A percentile compares a stretch with the other conserved stretches of the same genome.
These are phyloP conservation scores for Mastacembelus armatus DNA, from an alignment of 2,797 vertebrate species.

Conservation along the genomic window DNA sequence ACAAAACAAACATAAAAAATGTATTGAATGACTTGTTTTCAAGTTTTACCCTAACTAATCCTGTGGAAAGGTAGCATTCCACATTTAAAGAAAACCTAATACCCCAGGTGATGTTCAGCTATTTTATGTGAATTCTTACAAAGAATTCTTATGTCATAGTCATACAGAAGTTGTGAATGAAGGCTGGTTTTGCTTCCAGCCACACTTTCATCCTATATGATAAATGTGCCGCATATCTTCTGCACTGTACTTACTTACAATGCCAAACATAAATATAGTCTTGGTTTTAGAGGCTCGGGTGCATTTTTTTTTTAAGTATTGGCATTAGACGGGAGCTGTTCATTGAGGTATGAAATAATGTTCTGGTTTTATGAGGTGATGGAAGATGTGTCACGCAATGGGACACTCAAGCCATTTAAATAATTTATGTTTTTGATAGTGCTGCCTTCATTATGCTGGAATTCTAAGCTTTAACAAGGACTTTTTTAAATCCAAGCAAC, in stretches of 20 bases:
- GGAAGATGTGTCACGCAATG: slow-evolving; percentile 60
- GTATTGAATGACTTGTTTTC: too few species aligned
- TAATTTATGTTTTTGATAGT: slow-evolving; percentile 39
- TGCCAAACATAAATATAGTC: slow-evolving; percentile 39
- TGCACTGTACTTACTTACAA: slow-evolving; percentile 7
- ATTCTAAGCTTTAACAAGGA: not conserved
- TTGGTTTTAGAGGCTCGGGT: slow-evolving; percentile 27
- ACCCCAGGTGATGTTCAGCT: too few species aligned
- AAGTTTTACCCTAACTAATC: too few species aligned
- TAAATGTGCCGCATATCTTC: slow-evolving; percentile 7
- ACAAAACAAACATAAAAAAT: too few species aligned
- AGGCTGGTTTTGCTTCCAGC: slow-evolving; percentile 20
- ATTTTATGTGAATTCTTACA: slow-evolving; percentile 42
- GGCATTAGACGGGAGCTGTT: slow-evolving; percentile 19
- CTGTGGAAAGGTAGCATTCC: slow-evolving; percentile 17
- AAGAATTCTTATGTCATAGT: too few species aligned
- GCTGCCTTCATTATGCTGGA: slow-evolving; percentile 12
- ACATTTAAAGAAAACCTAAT: slow-evolving; percentile 1
- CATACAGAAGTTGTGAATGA: slow-evolving; percentile 37
- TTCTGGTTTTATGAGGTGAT: slow-evolving; percentile 40
- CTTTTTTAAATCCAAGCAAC: not conserved
- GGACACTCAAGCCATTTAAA: slow-evolving; percentile 43
- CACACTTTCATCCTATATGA: slow-evolving; percentile 1
- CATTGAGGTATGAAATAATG: slow-evolving; percentile 44
- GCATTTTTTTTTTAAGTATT: slow-evolving; percentile 31